These are phyloP conservation scores for Discoglossus pictus DNA, from an alignment of 2,797 vertebrate species.

Conservation along the genomic window DNA sequence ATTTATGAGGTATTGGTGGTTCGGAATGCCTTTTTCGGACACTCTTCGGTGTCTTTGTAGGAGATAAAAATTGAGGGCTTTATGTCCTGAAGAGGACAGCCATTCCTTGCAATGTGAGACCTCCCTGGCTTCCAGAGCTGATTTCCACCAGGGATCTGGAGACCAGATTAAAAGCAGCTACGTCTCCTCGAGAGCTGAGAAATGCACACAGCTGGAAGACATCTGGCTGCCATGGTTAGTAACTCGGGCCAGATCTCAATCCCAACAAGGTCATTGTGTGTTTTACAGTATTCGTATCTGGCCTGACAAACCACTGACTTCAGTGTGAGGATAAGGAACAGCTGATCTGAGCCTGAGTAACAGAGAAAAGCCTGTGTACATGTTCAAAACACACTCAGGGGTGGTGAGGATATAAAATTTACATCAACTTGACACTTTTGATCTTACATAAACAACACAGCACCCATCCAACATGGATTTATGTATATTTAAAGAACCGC, in stretches of 20 bases:
- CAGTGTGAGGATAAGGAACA: constrained; percentile 31
- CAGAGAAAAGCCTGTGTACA: constrained; percentile 7
- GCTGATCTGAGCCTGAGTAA: not conserved
- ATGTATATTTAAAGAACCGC: no score
- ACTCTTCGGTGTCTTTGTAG: no score
- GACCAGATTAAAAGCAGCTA: constrained; percentile 38
- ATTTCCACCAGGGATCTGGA: constrained; percentile 11
- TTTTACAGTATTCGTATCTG: constrained; percentile 47
- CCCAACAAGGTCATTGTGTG: constrained; percentile 45
- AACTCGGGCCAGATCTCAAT: constrained; percentile 22
- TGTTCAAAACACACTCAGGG: constrained; percentile 13
- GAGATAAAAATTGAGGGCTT: constrained; percentile 40
- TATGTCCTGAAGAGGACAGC: constrained; percentile 21
- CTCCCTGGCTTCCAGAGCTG: constrained; percentile 34
- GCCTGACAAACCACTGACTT: constrained; percentile 38
- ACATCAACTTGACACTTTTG: not conserved
- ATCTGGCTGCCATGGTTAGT: constrained; percentile 30
- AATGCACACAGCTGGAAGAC: constrained; percentile 38
- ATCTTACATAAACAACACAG: no score
- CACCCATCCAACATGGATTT: no score
- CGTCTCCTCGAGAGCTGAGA: constrained; percentile 11
- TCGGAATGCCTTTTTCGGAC: no score
- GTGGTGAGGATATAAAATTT: constrained; percentile 7
- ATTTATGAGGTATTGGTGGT: no score
- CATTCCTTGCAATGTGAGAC: constrained; percentile 29